Conservation (phyloP, 2,888 invertebrate species). For the Dicroscelio sp. region DNA sequence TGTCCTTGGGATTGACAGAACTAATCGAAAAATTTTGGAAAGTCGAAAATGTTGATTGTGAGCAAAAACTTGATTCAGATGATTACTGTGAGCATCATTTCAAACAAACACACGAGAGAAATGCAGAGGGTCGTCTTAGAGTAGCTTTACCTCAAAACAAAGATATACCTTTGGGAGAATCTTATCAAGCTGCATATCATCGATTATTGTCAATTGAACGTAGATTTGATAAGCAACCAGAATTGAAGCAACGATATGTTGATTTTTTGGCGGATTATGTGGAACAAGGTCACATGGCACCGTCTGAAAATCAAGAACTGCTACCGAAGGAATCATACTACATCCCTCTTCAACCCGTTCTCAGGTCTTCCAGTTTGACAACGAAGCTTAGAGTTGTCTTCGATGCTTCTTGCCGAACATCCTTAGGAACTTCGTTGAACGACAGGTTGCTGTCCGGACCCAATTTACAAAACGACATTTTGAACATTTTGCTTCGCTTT, state of each 20-base stretch:
- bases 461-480: neutral
- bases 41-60: neutral
- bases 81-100: slow-evolving; percentile 28
- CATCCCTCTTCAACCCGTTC: slow-evolving; percentile 2
- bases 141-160: neutral
- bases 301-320: neutral
- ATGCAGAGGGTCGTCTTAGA: slow-evolving; percentile 1
- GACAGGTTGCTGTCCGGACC: neutral
- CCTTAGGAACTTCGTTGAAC: neutral
- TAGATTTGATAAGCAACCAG: neutral
- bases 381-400: neutral
- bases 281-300: slow-evolving; percentile 5
- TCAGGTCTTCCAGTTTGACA: neutral
- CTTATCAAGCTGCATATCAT: neutral
- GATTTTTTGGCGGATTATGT: neutral
- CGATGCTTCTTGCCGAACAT: neutral
- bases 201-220: neutral
- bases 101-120: slow-evolving; percentile 6
- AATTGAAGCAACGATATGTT: neutral
- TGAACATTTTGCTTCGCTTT: neutral
- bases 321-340: too few species aligned
- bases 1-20: too few species aligned
- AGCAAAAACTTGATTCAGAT: neutral
- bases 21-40: slow-evolving; percentile 21
- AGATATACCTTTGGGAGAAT: slow-evolving; percentile 8